phyloP scores from a whole-genome alignment of 2,113 vertebrate genomes.

The Cyphotilapia sp. region DNA sequence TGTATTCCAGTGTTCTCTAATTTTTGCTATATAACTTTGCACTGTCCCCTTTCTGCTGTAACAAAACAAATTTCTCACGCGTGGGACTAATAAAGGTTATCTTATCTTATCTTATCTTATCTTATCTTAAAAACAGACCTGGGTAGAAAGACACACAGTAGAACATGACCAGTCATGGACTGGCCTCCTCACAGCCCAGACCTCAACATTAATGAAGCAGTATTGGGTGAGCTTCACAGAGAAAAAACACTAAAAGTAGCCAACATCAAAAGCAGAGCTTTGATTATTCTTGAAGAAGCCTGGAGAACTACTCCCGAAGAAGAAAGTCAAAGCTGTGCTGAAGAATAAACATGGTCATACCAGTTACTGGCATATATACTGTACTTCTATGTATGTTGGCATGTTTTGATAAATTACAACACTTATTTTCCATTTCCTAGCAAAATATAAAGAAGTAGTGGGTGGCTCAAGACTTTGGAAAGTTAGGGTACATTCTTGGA shows the following conservation, averaged over 20 bases:
- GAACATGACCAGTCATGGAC: neutral
- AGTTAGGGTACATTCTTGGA: neutral
- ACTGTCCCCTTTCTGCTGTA: neutral
- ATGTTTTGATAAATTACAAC: neutral
- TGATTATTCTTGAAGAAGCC: neutral
- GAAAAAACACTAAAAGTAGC: neutral
- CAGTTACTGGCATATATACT: neutral
- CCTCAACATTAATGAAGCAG: neutral
- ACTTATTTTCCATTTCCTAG: neutral
- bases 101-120: too few species aligned
- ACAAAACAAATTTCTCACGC: neutral
- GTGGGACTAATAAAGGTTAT: neutral
- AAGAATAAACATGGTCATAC: neutral
- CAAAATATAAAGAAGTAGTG: neutral
- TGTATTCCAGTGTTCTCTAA: neutral
- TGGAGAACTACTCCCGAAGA: neutral
- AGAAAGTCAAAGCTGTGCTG: neutral
- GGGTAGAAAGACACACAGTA: neutral
- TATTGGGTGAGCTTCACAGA: neutral
- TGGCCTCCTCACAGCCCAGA: neutral
- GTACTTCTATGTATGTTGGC: neutral
- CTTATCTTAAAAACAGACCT: neutral
- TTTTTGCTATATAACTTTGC: neutral
- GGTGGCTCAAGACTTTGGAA: neutral
- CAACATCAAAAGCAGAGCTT: neutral